Conservation (phyloP, 2,113 vertebrate species). For the Ictidomys tridecemlineatus region DNA sequence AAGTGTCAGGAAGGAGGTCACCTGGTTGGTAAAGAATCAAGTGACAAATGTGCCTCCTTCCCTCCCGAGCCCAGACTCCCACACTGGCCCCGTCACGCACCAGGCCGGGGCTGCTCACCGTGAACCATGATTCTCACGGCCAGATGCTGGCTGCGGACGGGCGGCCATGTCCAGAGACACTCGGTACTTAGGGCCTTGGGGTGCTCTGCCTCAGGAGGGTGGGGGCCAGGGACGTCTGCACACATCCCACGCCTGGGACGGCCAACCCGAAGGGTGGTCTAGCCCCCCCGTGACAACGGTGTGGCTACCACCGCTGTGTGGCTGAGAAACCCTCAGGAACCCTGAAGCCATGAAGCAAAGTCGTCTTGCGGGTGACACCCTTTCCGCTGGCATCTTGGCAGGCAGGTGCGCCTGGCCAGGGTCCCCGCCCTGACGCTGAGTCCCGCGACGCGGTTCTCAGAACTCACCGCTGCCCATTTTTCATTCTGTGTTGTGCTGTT, state of each 20-base stretch:
- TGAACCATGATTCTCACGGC: background rate
- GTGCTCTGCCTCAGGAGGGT: fast-evolving
- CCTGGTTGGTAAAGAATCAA: background rate
- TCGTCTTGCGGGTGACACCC: fast-evolving
- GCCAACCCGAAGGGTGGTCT: background rate
- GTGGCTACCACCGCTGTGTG: no score
- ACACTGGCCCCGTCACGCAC: fast-evolving
- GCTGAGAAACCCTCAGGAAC: background rate
- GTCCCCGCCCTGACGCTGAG: background rate
- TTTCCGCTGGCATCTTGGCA: background rate
- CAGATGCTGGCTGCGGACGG: fast-evolving
- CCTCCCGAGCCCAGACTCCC: background rate
- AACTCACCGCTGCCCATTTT: background rate
- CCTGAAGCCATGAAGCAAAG: no score
- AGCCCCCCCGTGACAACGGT: fast-evolving
- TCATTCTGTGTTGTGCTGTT: constrained; percentile 30
- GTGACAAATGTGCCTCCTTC: no score
- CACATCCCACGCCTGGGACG: fast-evolving
- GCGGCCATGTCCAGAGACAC: fast-evolving
- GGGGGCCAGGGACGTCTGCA: background rate
- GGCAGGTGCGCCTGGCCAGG: background rate
- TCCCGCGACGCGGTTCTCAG: no score
- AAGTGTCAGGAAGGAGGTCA: background rate
- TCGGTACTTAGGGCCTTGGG: fast-evolving
- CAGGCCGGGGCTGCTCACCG: background rate